These are phyloP conservation scores for Drosophila grimshawi DNA, from an alignment of 1,140 invertebrate species.

Conservation along the genomic window DNA sequence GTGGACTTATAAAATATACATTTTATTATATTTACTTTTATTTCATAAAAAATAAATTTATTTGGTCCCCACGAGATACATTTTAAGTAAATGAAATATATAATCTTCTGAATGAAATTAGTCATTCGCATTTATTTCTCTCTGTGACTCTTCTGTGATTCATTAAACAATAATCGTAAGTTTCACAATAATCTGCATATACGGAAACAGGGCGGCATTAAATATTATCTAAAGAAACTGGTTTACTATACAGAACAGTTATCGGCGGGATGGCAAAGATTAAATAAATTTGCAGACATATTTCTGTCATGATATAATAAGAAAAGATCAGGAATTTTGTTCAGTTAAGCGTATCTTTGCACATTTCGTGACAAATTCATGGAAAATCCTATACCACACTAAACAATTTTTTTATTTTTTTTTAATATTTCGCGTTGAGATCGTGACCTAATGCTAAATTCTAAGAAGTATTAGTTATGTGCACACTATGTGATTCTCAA, in stretches of 20 bases:
- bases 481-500: background rate
- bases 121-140: background rate
- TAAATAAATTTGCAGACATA: background rate
- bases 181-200: background rate
- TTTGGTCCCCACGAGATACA: too few species aligned
- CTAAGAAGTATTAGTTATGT: constrained; percentile 2
- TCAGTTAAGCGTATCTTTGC: background rate
- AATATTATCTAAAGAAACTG: background rate
- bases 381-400: background rate
- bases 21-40: too few species aligned
- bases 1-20: too few species aligned
- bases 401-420: background rate
- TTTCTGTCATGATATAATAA: background rate
- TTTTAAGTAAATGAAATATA: background rate
- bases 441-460: background rate
- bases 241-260: background rate
- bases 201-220: background rate
- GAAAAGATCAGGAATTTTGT: background rate
- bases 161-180: constrained; percentile 1
- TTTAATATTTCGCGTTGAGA: background rate
- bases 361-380: background rate
- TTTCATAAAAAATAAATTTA: too few species aligned
- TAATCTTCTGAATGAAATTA: background rate
- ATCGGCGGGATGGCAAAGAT: background rate
- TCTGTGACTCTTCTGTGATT: background rate